These are phyloP conservation scores for Teleiodes luculella DNA, from an alignment of 2,888 invertebrate species.

Conservation along the genomic window DNA sequence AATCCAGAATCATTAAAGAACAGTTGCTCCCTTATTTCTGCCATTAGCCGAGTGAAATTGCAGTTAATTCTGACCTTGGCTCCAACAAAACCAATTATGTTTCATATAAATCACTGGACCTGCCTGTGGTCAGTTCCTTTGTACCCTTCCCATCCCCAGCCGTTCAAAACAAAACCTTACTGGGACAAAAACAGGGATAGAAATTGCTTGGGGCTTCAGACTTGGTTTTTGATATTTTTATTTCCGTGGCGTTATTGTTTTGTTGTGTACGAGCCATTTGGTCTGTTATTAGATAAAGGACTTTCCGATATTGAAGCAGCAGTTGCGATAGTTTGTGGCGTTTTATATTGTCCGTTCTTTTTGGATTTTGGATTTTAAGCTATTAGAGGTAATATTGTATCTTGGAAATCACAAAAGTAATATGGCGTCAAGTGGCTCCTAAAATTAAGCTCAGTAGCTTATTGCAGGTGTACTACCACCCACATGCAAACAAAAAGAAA, in stretches of 20 bases:
- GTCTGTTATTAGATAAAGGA: slow-evolving; percentile 13
- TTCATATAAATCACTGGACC: slow-evolving; percentile 59
- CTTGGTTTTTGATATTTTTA: slow-evolving; percentile 12
- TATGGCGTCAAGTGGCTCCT: too few species aligned
- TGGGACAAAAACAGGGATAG: not conserved
- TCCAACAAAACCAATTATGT: slow-evolving; percentile 67
- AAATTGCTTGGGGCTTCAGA: not conserved
- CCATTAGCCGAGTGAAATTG: slow-evolving; percentile 61
- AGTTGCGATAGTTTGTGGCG: not conserved
- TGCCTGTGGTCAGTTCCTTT: slow-evolving; percentile 29
- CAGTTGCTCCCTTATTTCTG: slow-evolving; percentile 45
- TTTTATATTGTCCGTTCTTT: not conserved
- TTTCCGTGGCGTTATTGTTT: slow-evolving; percentile 12
- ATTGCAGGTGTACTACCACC: too few species aligned
- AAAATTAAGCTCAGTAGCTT: too few species aligned
- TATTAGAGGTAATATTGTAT: too few species aligned
- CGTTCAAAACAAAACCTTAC: not conserved
- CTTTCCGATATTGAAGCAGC: slow-evolving; percentile 12
- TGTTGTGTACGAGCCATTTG: slow-evolving; percentile 14
- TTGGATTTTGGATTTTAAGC: not conserved
- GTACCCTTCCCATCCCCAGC: not conserved
- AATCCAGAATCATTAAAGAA: slow-evolving; percentile 41
- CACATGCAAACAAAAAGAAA: too few species aligned
- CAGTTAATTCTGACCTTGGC: slow-evolving; percentile 60
- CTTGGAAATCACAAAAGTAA: too few species aligned